A percentile compares a stretch with the other conserved stretches of the same genome.
phyloP scores from a whole-genome alignment of 1,140 invertebrate genomes.

The Procambarus virginalis region DNA sequence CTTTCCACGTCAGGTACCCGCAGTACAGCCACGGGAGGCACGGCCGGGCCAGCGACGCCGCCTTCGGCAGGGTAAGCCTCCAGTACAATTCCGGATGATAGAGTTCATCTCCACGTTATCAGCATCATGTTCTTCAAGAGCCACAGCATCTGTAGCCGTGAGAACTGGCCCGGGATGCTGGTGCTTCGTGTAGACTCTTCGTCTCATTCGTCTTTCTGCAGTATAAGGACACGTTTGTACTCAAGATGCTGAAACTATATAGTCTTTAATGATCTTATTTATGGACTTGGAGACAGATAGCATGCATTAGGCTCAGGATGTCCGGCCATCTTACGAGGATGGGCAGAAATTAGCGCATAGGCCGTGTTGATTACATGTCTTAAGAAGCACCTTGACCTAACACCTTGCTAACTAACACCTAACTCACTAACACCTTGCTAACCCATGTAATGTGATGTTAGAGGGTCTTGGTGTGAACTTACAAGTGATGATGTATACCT shows the following conservation, averaged over 20 bases:
- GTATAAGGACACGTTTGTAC: constrained; percentile 37
- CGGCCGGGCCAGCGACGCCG: not conserved
- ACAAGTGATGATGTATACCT: too few relatives aligned
- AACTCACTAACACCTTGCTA: too few relatives aligned
- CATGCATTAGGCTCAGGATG: too few relatives aligned
- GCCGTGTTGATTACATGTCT: too few relatives aligned
- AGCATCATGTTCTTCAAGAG: not conserved
- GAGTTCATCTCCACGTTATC: not conserved
- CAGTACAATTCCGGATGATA: not conserved
- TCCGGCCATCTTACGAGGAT: too few relatives aligned
- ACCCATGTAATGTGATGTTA: too few relatives aligned
- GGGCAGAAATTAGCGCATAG: too few relatives aligned
- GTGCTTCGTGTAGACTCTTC: constrained; percentile 28
- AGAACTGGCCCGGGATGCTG: not conserved
- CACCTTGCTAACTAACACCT: too few relatives aligned
- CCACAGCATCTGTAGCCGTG: not conserved
- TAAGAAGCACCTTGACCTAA: too few relatives aligned
- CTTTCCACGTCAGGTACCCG: constrained; percentile 36
- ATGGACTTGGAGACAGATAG: too few relatives aligned
- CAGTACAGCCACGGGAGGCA: not conserved
- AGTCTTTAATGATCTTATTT: too few relatives aligned
- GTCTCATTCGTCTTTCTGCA: constrained; percentile 48
- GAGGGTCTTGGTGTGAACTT: too few relatives aligned
- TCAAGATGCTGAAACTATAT: constrained; percentile 38
- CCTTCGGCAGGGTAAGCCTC: not conserved